phyloP scores from a whole-genome alignment of 2,888 invertebrate species.

The Marronus borbonicus region DNA sequence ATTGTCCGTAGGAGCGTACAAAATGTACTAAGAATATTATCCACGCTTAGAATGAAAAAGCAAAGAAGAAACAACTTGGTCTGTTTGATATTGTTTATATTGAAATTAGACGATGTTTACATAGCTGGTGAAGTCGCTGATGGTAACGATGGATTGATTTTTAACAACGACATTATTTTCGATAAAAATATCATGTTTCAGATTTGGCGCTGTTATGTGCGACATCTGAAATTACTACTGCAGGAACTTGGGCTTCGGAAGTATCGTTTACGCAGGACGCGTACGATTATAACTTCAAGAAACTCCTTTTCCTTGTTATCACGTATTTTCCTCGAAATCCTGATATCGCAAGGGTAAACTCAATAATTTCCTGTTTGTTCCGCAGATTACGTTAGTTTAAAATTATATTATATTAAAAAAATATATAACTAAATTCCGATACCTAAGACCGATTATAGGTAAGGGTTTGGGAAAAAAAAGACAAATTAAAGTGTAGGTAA shows the following conservation, averaged over 20 bases:
- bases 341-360: constrained; percentile 11
- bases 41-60: constrained; percentile 20
- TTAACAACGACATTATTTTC: constrained; percentile 2
- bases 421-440: neutral
- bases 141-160: constrained; percentile 12
- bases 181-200: constrained; percentile 30
- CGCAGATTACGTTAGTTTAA: too few relatives aligned
- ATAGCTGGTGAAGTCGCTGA: neutral
- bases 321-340: constrained; percentile 55
- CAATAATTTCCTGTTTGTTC: neutral
- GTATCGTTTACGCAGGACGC: constrained; percentile 58
- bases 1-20: constrained; percentile 20
- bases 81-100: constrained; percentile 63
- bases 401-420: neutral
- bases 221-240: constrained; percentile 59
- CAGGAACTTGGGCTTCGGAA: constrained; percentile 61
- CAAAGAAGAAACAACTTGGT: constrained; percentile 35
- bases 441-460: neutral
- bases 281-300: constrained; percentile 65
- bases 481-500: too few relatives aligned
- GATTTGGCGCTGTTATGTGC: constrained; percentile 62
- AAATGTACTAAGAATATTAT: constrained; percentile 19
- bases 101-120: constrained; percentile 10
- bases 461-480: neutral
- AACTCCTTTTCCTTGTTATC: constrained; percentile 62